Evolutionary conservation across 2,888 invertebrate species (phyloP).

Genomic region (Dermolepida albohirtum): DNA sequence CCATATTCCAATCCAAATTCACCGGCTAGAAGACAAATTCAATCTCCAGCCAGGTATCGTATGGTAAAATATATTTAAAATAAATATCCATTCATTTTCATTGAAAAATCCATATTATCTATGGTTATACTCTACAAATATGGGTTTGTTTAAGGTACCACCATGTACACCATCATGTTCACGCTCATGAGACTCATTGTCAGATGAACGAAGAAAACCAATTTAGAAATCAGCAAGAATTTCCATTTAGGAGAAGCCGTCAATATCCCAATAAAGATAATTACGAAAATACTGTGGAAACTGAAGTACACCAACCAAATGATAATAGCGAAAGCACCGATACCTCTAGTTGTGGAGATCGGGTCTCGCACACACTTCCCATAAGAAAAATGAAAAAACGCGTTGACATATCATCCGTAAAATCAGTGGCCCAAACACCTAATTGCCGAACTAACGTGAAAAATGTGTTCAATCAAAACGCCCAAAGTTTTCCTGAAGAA

Average conservation of each 20-base stretch:
- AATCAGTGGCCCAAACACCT: slow-evolving; percentile 58
- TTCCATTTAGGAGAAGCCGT: slow-evolving; percentile 55
- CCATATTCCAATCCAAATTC: slow-evolving; percentile 87
- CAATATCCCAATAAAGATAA: slow-evolving; percentile 65
- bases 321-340: slow-evolving; percentile 66
- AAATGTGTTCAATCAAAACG: slow-evolving; percentile 60
- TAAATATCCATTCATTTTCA: no score
- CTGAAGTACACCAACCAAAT: slow-evolving; percentile 61
- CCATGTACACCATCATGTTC: slow-evolving; percentile 62
- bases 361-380: slow-evolving; percentile 69
- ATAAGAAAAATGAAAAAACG: slow-evolving; percentile 70
- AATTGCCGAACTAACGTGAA: slow-evolving; percentile 65
- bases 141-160: slow-evolving; percentile 53
- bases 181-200: slow-evolving; percentile 64
- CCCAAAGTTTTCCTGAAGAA: slow-evolving; percentile 52
- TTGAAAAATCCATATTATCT: no score
- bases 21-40: slow-evolving; percentile 69
- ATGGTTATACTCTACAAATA: no score
- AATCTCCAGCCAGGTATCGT: slow-evolving; percentile 61
- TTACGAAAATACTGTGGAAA: slow-evolving; percentile 69
- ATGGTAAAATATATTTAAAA: slow-evolving; percentile 2
- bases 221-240: slow-evolving; percentile 57
- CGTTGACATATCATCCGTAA: slow-evolving; percentile 65
- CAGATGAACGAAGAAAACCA: slow-evolving; percentile 63
- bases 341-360: slow-evolving; percentile 64